Conservation (phyloP, 2,113 vertebrate genomes). For the Lophochroa leadbeateri region DNA sequence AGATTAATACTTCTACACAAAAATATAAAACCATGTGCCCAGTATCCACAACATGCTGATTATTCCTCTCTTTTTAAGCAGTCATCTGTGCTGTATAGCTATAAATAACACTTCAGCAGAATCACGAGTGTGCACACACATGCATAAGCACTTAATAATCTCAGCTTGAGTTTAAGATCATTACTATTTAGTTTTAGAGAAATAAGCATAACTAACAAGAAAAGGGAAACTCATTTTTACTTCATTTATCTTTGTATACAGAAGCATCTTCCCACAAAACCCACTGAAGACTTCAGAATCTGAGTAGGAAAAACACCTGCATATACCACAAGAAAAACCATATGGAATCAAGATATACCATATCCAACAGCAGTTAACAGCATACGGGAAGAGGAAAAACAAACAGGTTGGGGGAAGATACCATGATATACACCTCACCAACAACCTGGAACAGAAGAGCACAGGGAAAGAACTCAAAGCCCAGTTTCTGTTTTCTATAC, state of each 20-base stretch:
- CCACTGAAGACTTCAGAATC: neutral
- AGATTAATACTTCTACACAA: constrained; percentile 4
- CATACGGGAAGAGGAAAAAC: neutral
- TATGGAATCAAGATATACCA: neutral
- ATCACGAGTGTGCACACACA: constrained; percentile 37
- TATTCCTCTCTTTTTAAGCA: constrained; percentile 11
- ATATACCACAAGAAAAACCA: neutral
- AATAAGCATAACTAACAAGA: neutral
- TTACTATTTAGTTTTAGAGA: neutral
- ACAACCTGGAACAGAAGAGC: neutral
- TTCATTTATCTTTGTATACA: neutral
- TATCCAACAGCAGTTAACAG: neutral
- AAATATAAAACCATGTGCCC: constrained; percentile 15
- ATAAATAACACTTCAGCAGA: constrained; percentile 56
- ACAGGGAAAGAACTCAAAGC: neutral
- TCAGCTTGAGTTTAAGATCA: neutral
- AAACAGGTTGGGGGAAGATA: neutral
- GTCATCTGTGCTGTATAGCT: constrained; percentile 55
- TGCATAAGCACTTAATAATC: neutral
- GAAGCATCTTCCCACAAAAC: neutral
- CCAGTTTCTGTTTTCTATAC: neutral
- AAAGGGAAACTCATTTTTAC: neutral
- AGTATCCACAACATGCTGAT: constrained; percentile 11
- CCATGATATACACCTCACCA: neutral
- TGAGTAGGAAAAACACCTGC: neutral